phyloP scores from a whole-genome alignment of 2,797 vertebrate genomes.

The Artibeus lituratus region DNA sequence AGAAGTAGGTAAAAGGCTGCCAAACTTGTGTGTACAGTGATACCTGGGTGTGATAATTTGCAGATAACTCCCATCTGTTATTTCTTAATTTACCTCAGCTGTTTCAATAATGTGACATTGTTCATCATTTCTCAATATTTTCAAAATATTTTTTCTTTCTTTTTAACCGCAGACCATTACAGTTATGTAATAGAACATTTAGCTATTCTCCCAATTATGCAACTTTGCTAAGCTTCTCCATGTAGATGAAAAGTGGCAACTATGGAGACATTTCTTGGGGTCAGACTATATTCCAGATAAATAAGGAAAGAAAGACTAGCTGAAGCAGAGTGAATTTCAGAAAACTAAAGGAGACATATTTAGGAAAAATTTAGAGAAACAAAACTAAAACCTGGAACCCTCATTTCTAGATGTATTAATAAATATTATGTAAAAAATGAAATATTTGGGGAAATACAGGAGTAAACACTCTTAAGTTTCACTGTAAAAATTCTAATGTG shows the following conservation, averaged over 20 bases:
- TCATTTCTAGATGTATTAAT: not conserved
- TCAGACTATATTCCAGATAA: conserved; percentile 32
- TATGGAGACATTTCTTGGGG: not conserved
- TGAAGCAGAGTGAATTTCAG: not conserved
- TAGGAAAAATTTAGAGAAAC: not conserved
- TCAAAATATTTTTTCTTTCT: conserved; percentile 65
- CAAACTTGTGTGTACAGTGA: not conserved
- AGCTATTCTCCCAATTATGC: conserved; percentile 33
- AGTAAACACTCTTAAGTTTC: not conserved
- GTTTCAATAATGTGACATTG: conserved; percentile 65
- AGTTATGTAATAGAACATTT: conserved; percentile 55
- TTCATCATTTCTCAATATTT: conserved; percentile 57
- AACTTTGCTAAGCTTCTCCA: conserved; percentile 23
- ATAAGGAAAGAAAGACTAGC: not conserved
- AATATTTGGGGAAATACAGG: not conserved
- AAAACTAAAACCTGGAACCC: not conserved
- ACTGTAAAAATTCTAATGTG: not conserved
- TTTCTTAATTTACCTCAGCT: conserved; percentile 59
- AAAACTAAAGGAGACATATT: not conserved
- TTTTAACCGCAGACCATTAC: conserved; percentile 35
- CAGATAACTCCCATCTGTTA: conserved; percentile 53
- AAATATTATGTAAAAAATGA: not conserved
- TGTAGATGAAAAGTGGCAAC: conserved; percentile 3
- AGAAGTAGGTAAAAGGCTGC: conserved; percentile 1
- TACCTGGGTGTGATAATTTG: conserved; percentile 50